These are phyloP conservation scores for Triplophysa siluroides DNA, from an alignment of 2,113 vertebrate genomes.

Conservation along the genomic window DNA sequence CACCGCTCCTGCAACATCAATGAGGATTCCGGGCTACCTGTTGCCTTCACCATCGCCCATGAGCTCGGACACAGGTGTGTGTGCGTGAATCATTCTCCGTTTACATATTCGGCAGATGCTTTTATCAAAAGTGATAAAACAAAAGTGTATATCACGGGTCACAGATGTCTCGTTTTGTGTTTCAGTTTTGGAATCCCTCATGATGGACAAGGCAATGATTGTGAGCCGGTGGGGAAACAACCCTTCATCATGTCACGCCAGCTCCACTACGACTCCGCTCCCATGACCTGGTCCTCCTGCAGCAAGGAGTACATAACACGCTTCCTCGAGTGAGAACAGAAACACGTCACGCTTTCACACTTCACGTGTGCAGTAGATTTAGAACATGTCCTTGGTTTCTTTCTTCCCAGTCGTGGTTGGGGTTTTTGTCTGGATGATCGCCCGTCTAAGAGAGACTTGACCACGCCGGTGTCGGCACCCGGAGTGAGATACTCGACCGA, in stretches of 20 bases:
- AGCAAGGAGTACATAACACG: slow-evolving; percentile 98
- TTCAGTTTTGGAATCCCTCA: slow-evolving; percentile 95
- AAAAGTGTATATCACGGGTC: background rate
- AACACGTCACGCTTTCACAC: background rate
- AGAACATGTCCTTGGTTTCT: background rate
- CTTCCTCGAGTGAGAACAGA: slow-evolving; percentile 90
- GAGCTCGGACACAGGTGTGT: slow-evolving; percentile 98
- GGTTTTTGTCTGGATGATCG: slow-evolving; percentile 93
- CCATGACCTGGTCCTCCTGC: slow-evolving; percentile 94
- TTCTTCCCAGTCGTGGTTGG: slow-evolving; percentile 84
- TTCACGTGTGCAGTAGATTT: background rate
- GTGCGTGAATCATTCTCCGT: slow-evolving; percentile 19
- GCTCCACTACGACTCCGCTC: slow-evolving; percentile 90
- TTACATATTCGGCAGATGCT: background rate
- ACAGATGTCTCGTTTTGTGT: slow-evolving; percentile 16
- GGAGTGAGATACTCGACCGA: slow-evolving; percentile 92
- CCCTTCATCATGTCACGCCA: slow-evolving; percentile 96
- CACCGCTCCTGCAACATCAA: slow-evolving; percentile 97
- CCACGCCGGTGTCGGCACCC: slow-evolving; percentile 84
- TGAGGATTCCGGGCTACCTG: slow-evolving; percentile 92
- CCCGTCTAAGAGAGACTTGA: slow-evolving; percentile 88
- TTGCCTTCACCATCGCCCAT: slow-evolving; percentile 95
- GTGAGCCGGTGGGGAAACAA: slow-evolving; percentile 81
- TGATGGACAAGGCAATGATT: slow-evolving; percentile 95
- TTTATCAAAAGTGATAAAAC: background rate